Percentiles rank a stretch among this genome's conserved stretches.
phyloP scores from a whole-genome alignment of 2,113 vertebrate species.

The Ia io region DNA sequence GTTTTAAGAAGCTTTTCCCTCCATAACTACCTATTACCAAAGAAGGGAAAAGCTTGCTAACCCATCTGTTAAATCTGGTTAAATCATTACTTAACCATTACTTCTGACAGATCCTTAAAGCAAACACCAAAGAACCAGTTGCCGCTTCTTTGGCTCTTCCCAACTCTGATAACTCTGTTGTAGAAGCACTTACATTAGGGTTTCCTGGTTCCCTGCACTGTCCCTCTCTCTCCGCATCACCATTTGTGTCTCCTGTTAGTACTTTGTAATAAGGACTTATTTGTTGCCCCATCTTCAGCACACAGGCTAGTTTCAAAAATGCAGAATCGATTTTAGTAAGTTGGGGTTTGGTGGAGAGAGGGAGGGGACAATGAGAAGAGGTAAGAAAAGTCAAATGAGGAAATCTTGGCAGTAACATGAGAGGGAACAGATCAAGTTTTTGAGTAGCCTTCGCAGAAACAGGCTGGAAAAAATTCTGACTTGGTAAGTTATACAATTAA shows the following conservation, averaged over 20 bases:
- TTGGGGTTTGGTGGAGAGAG: not conserved
- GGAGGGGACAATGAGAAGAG: not conserved
- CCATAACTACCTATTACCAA: not conserved
- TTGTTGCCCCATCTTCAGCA: not conserved
- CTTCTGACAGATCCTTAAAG: not conserved
- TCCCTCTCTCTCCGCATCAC: too few relatives aligned
- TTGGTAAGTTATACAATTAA: not conserved
- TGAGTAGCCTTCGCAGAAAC: not conserved
- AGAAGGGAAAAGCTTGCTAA: not conserved
- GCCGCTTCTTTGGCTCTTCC: not conserved
- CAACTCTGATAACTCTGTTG: fast-evolving
- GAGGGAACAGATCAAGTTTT: not conserved
- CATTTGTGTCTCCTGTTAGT: fast-evolving
- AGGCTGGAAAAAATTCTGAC: not conserved
- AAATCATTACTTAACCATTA: not conserved
- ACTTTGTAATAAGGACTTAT: not conserved
- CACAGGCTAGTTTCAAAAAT: not conserved
- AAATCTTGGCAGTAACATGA: fast-evolving
- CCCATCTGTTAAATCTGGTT: not conserved
- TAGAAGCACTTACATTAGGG: not conserved
- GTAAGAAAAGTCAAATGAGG: not conserved
- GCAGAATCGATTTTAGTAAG: not conserved
- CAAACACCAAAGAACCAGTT: not conserved
- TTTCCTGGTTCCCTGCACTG: too few relatives aligned
- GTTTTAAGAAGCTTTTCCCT: not conserved